phyloP scores from a whole-genome alignment of 2,113 vertebrate species.

The Micromys minutus region DNA sequence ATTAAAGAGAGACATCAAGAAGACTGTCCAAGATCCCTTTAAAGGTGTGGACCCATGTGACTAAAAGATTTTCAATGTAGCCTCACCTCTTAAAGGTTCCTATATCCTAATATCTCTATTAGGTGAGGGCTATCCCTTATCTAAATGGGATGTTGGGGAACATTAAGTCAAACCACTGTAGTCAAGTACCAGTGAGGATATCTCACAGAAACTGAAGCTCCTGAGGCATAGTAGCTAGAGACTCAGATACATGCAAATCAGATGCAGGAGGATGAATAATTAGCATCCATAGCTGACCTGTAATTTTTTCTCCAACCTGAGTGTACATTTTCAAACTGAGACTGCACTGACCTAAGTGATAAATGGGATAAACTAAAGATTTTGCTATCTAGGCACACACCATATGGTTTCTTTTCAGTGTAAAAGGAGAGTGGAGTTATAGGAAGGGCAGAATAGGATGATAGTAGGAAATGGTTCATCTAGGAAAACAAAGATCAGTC shows the following conservation, averaged over 20 bases:
- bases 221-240: too few relatives aligned
- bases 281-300: background rate
- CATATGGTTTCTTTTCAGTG: background rate
- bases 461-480: background rate
- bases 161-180: background rate
- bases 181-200: too few relatives aligned
- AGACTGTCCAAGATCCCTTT: background rate
- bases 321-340: background rate
- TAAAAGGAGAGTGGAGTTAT: background rate
- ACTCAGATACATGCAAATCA: rapidly evolving
- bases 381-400: background rate
- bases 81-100: background rate
- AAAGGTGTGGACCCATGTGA: background rate
- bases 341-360: background rate
- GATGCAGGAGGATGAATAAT: background rate
- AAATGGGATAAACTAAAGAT: background rate
- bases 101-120: background rate
- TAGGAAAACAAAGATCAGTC: background rate
- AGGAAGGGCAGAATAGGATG: background rate
- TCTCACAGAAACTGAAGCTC: background rate
- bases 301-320: background rate
- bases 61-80: background rate
- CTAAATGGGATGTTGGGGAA: background rate
- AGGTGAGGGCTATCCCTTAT: background rate
- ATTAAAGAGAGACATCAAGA: background rate